phyloP scores from a whole-genome alignment of 1,140 invertebrate genomes.

The Saccostrea glomerata region DNA sequence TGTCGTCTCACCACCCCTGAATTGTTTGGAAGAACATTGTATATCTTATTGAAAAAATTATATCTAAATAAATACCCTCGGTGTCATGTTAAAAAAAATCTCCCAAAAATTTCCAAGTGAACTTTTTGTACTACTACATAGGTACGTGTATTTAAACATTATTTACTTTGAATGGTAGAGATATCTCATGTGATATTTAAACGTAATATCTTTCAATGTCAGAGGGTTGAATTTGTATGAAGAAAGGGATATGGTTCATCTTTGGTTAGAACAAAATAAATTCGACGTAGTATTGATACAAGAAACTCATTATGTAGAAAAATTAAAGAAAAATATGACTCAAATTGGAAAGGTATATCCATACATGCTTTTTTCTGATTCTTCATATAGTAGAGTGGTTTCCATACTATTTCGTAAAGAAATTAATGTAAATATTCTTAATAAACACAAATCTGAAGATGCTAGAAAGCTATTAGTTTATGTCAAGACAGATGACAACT shows the following conservation, averaged over 20 bases:
- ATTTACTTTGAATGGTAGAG: neutral
- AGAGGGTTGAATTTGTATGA: neutral
- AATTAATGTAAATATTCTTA: too few species aligned
- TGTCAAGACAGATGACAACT: neutral
- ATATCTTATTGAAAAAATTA: too few species aligned
- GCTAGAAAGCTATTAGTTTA: neutral
- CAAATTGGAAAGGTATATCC: neutral
- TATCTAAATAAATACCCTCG: too few species aligned
- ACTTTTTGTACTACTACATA: too few species aligned
- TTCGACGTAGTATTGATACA: neutral
- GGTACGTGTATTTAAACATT: neutral
- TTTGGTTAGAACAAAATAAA: neutral
- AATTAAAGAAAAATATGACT: neutral
- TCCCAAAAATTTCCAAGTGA: too few species aligned
- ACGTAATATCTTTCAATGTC: neutral
- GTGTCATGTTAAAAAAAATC: too few species aligned
- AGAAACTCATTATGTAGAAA: neutral
- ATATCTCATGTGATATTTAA: neutral
- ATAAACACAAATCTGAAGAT: neutral
- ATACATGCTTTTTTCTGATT: neutral
- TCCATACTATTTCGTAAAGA: neutral
- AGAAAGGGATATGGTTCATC: neutral
- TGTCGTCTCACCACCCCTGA: too few species aligned
- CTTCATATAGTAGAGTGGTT: neutral
- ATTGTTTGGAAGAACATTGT: too few species aligned